phyloP scores from a whole-genome alignment of 2,113 vertebrate species.

The Gobius niger region DNA sequence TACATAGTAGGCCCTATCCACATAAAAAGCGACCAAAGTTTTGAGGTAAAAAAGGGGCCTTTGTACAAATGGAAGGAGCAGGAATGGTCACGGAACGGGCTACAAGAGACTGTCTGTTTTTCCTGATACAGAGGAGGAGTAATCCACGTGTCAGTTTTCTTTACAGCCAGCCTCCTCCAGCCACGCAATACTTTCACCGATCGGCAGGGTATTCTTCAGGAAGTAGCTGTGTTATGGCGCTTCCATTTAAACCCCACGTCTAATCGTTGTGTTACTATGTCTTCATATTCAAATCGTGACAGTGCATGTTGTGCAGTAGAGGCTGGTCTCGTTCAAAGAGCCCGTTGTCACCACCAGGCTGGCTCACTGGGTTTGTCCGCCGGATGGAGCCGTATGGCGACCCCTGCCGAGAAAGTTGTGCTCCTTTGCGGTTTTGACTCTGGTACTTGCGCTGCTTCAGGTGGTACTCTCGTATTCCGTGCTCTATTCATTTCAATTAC shows the following conservation, averaged over 20 bases:
- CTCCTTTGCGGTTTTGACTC: too few relatives aligned
- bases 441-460: too few relatives aligned
- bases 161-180: slow-evolving; percentile 49
- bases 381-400: too few relatives aligned
- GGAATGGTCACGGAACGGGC: slow-evolving; percentile 7
- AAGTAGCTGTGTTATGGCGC: slow-evolving; percentile 35
- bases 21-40: neutral
- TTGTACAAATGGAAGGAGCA: neutral
- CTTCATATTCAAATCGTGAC: slow-evolving; percentile 36
- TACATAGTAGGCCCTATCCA: neutral
- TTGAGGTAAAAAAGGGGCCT: neutral
- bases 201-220: slow-evolving; percentile 58
- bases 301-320: slow-evolving; percentile 19
- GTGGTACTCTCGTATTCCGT: too few relatives aligned
- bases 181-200: slow-evolving; percentile 65
- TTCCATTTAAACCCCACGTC: neutral
- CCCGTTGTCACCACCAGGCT: slow-evolving; percentile 1
- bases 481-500: too few relatives aligned
- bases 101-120: slow-evolving; percentile 35
- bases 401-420: too few relatives aligned
- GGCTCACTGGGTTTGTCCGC: too few relatives aligned
- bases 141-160: slow-evolving; percentile 82
- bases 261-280: slow-evolving; percentile 1
- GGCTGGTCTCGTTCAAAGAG: neutral
- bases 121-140: slow-evolving; percentile 62